Base-by-base conservation (phyloP, 2,888 invertebrate genomes). In the Polietes domitor region DNA sequence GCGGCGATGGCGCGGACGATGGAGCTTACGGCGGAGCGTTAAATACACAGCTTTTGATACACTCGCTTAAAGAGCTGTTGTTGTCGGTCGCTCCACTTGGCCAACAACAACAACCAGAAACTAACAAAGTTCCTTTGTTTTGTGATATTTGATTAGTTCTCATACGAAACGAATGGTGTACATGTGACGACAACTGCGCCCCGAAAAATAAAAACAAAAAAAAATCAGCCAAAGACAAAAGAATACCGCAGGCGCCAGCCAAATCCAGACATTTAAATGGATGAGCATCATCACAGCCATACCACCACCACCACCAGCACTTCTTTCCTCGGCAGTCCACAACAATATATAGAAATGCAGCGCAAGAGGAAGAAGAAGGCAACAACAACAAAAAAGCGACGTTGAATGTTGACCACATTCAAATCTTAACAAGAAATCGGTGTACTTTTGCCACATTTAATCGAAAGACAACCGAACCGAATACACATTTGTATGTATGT, bases 211-310 rank as follows among this genome's bases (percentile, higher is more conserved):
- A 32, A 43, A 53, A 21, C 4, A 37, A 32, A 32, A 32, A 32
- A 37, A 37, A 37, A 37, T n/a, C 43, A 68, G 10, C 32, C 24
- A 68, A 83, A 84, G 80, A 91, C 90, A 90, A 90, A 90, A 89
- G 90, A 89, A 89, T 89, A 90, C 90, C 90, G 91, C 90, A 90
- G 90, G 90, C 90, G 90, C 90, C 90, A 89, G 89, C 89, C 88
- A 85, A 86, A 86, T 84, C 86, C 86, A 86, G 83, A 86, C 82
- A 83, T 87, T 85, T 86, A 85, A 87, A 87, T 86, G 79, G 87
- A 86, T 77, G 85, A 87, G 86, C 86, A 86, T 84, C 84, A 75
- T 43, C 83, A 82, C 83, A 80, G 80, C 74, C 81, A 82, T 32
- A 85, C 81, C 78, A 83, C 9, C 24, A 24, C 21, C 43, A 9